phyloP scores from a whole-genome alignment of 2,113 vertebrate genomes.

The Lycaon pictus region DNA sequence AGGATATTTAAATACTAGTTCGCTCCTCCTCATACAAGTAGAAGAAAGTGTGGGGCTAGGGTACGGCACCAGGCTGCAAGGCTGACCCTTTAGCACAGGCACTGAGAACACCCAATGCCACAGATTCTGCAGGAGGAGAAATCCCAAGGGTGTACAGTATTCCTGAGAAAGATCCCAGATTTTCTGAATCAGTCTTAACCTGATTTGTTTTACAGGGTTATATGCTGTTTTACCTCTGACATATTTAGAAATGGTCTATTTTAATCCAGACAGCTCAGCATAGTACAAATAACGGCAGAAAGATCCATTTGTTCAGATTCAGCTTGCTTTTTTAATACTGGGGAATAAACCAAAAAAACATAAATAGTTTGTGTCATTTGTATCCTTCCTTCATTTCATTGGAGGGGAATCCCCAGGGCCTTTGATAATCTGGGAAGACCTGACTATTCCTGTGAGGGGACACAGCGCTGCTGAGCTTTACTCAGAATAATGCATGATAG shows the following conservation, averaged over 20 bases:
- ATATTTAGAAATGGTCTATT: slow-evolving; percentile 77
- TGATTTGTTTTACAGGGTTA: slow-evolving; percentile 75
- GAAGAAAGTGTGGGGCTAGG: slow-evolving; percentile 52
- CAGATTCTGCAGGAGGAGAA: slow-evolving; percentile 67
- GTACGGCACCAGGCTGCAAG: slow-evolving; percentile 45
- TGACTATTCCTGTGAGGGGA: slow-evolving; percentile 78
- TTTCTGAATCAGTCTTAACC: slow-evolving; percentile 82
- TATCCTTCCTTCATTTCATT: slow-evolving; percentile 87
- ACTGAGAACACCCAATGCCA: slow-evolving; percentile 66
- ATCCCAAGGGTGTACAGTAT: slow-evolving; percentile 70
- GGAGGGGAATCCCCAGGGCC: slow-evolving; percentile 80
- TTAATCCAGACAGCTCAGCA: slow-evolving; percentile 80
- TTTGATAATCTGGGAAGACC: slow-evolving; percentile 83
- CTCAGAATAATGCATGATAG: slow-evolving; percentile 99
- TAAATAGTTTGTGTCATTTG: slow-evolving; percentile 82
- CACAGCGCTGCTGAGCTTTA: slow-evolving; percentile 86
- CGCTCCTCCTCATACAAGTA: slow-evolving; percentile 64
- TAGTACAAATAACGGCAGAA: slow-evolving; percentile 83
- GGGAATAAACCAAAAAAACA: slow-evolving; percentile 27
- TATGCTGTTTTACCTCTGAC: slow-evolving; percentile 73
- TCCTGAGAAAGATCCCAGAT: slow-evolving; percentile 87
- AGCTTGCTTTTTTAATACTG: slow-evolving; percentile 85
- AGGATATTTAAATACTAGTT: not conserved
- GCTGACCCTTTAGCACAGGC: slow-evolving; percentile 72
- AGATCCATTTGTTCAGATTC: slow-evolving; percentile 87